phyloP scores from a whole-genome alignment of 2,888 invertebrate genomes.

The Aelia acuminata region DNA sequence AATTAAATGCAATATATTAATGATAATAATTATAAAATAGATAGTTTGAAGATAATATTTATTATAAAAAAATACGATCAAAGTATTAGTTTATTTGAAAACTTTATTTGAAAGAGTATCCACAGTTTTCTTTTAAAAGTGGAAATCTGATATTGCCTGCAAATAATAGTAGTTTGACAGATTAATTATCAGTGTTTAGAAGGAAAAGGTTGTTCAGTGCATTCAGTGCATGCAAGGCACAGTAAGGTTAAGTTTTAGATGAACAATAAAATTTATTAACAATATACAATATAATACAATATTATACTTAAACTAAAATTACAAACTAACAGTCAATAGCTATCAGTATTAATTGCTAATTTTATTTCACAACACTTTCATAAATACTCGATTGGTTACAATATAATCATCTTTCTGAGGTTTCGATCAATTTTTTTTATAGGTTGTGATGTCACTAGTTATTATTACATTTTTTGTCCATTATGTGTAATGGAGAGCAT shows the following conservation, averaged over 20 bases:
- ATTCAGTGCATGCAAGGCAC: not conserved
- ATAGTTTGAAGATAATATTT: too few species aligned
- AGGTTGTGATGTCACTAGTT: not conserved
- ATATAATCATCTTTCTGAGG: not conserved
- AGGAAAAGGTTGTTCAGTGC: not conserved
- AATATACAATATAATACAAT: not conserved
- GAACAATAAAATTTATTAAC: conserved; percentile 14
- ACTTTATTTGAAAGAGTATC: too few species aligned
- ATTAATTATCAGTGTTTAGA: too few species aligned
- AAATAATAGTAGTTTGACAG: too few species aligned
- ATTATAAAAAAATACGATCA: too few species aligned
- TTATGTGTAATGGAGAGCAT: not conserved
- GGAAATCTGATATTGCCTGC: too few species aligned
- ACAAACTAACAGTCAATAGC: conserved; percentile 13
- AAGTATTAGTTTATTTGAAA: too few species aligned
- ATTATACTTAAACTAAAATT: not conserved
- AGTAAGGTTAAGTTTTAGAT: not conserved
- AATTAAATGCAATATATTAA: too few species aligned
- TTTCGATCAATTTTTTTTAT: not conserved
- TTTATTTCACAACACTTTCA: not conserved
- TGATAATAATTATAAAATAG: too few species aligned
- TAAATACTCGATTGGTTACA: not conserved
- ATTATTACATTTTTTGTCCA: not conserved
- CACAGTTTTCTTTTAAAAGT: too few species aligned
- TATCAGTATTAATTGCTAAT: not conserved